phyloP scores from a whole-genome alignment of 2,113 vertebrate species.

The Notarius quadriscutis region DNA sequence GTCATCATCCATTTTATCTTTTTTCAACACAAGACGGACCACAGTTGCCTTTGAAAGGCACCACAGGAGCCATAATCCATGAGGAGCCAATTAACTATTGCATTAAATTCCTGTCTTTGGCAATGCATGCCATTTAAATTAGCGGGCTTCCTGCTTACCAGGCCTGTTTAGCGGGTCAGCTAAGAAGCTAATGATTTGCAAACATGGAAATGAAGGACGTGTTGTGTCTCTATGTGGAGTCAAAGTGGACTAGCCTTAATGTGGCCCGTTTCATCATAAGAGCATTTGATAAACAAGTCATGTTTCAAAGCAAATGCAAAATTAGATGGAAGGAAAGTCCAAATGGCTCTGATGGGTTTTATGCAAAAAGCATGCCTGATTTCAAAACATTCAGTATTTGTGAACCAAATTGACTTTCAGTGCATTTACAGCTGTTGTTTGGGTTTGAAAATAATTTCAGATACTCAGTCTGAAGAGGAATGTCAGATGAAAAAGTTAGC shows the following conservation, averaged over 20 bases:
- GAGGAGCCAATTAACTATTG: conserved; percentile 36
- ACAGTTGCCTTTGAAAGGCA: conserved; percentile 34
- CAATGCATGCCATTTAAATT: conserved; percentile 46
- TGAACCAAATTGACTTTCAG: background rate
- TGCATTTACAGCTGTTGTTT: conserved; percentile 18
- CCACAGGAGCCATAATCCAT: conserved; percentile 30
- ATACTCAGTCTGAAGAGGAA: background rate
- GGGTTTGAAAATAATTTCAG: background rate
- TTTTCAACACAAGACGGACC: background rate
- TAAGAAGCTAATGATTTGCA: conserved; percentile 49
- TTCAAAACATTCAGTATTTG: conserved; percentile 14
- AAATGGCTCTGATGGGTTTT: background rate
- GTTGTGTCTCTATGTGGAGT: conserved; percentile 12
- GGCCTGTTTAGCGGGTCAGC: conserved; percentile 47
- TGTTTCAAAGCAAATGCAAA: conserved; percentile 7
- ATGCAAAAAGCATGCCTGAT: background rate
- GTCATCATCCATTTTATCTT: conserved; percentile 41
- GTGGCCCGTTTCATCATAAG: conserved; percentile 2
- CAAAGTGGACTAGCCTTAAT: conserved; percentile 30
- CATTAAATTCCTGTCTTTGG: conserved; percentile 40
- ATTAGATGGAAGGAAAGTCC: background rate
- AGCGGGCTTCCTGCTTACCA: conserved; percentile 32
- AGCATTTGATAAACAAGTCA: conserved; percentile 5
- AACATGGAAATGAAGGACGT: conserved; percentile 36
- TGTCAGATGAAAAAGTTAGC: background rate